Evolutionary conservation across 2,797 vertebrate genomes (phyloP), one percentile per base, ranked within the genome.

Genomic region (Jordanella pulchra): DNA sequence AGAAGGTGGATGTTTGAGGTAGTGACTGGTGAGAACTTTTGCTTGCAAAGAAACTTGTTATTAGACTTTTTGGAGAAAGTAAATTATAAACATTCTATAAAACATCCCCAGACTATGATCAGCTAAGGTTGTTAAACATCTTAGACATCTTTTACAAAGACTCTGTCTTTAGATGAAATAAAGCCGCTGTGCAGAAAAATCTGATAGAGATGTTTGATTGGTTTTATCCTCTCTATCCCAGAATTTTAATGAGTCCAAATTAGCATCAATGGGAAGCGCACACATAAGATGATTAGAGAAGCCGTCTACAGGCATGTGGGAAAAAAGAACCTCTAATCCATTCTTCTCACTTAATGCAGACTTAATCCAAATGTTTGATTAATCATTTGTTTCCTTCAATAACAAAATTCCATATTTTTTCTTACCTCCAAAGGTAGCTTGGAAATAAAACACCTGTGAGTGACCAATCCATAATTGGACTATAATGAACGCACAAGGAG

Each of bases 281-380:
- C 14, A 48, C 70, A 77, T 84, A 78, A 86, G 80, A 80, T 88
- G 81, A 88, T 88, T 83, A 84, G 71, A 78, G 75, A 73, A 60
- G 58, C 71, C 72, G 84, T 87, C 83, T 87, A 89, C 85, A 79
- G 77, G 84, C 87, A 87, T 84, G 84, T 85, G 87, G 87, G 85
- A 80, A 79, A 86, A 84, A 84, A 74, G 68, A 87, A 72, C 72
- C 75, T 70, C 82, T 85, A 89, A 91, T 93, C 84, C 89, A 82
- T 91, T 91, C 85, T 87, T 83, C 81, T 66, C 70, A 75, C 80
- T 85, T 79, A 87, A 88, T 74, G 75, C 84, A 80, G 83, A 58
- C 77, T 87, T 87, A 84, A 90, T 88, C 70, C 73, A 55, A 66
- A 76, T 83, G 82, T 86, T 81, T 83, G 80, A 89, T 81, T 89